A percentile compares a stretch with the other conserved stretches of the same genome.
phyloP scores from a whole-genome alignment of 2,888 invertebrate species.

The Nomada goodeniana region DNA sequence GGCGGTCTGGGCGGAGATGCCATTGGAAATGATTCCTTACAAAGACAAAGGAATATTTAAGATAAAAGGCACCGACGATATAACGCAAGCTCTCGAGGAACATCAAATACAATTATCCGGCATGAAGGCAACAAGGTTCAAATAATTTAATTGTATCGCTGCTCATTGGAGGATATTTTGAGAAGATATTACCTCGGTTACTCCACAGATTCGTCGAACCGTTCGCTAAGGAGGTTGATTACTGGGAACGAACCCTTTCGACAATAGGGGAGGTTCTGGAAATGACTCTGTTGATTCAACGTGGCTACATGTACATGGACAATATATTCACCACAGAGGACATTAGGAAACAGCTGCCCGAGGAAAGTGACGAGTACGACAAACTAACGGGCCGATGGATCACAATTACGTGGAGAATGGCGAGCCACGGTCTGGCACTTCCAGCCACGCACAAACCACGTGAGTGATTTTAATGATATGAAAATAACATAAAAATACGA shows the following conservation, averaged over 20 bases:
- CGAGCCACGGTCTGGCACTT: slow-evolving; percentile 67
- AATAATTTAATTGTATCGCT: not conserved
- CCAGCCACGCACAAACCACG: slow-evolving; percentile 81
- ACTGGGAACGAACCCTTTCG: slow-evolving; percentile 94
- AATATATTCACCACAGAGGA: slow-evolving; percentile 95
- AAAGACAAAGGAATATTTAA: slow-evolving; percentile 88
- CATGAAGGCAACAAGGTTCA: slow-evolving; percentile 92
- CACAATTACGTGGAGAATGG: slow-evolving; percentile 77
- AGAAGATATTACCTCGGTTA: not conserved
- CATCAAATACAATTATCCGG: slow-evolving; percentile 93
- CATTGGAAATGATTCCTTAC: slow-evolving; percentile 90
- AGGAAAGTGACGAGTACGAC: slow-evolving; percentile 91
- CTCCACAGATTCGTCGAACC: slow-evolving; percentile 91
- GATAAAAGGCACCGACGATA: slow-evolving; percentile 91
- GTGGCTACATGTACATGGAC: slow-evolving; percentile 94
- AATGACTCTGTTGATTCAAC: slow-evolving; percentile 91
- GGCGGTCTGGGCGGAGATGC: slow-evolving; percentile 90
- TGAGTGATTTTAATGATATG: slow-evolving; percentile 74
- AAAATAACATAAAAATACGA: not conserved
- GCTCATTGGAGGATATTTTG: too few relatives aligned
- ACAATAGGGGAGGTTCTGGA: slow-evolving; percentile 93
- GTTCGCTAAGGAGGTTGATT: slow-evolving; percentile 92
- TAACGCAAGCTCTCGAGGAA: slow-evolving; percentile 92
- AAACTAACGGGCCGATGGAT: slow-evolving; percentile 86
- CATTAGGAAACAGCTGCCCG: slow-evolving; percentile 92